Conservation (phyloP, 2,113 vertebrate genomes). For the Synodontis membranacea region DNA sequence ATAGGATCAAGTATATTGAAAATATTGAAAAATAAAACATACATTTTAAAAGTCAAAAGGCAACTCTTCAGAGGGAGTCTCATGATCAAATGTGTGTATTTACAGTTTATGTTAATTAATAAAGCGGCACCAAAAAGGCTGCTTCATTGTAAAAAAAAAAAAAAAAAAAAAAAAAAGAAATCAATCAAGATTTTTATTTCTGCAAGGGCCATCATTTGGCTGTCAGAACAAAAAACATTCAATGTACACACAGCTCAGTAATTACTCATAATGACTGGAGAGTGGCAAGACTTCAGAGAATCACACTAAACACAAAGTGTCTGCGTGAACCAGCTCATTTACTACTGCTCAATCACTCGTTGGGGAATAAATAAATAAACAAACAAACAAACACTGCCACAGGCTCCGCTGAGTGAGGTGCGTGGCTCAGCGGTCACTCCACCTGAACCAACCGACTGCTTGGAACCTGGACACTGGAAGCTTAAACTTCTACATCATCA, state of each 20-base stretch:
- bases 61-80: neutral
- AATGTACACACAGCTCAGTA: constrained; percentile 1
- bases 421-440: constrained; percentile 5
- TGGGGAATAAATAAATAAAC: neutral
- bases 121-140: neutral
- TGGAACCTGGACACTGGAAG: constrained; percentile 19
- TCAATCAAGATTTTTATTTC: neutral
- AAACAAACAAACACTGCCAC: neutral
- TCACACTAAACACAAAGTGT: neutral
- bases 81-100: too few relatives aligned
- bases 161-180: too few relatives aligned
- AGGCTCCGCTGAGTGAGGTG: neutral
- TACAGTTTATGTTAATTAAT: neutral
- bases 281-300: constrained; percentile 38
- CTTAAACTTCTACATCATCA: constrained; percentile 21
- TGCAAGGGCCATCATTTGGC: neutral
- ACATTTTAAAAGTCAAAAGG: neutral
- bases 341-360: neutral
- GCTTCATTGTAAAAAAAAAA: neutral
- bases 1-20: neutral
- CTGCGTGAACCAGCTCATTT: neutral
- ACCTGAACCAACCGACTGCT: neutral
- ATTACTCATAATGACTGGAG: constrained; percentile 20
- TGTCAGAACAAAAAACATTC: neutral
- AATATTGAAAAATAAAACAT: neutral